These are phyloP conservation scores for Blennius ocellaris DNA, from an alignment of 2,113 vertebrate species.

Conservation along the genomic window DNA sequence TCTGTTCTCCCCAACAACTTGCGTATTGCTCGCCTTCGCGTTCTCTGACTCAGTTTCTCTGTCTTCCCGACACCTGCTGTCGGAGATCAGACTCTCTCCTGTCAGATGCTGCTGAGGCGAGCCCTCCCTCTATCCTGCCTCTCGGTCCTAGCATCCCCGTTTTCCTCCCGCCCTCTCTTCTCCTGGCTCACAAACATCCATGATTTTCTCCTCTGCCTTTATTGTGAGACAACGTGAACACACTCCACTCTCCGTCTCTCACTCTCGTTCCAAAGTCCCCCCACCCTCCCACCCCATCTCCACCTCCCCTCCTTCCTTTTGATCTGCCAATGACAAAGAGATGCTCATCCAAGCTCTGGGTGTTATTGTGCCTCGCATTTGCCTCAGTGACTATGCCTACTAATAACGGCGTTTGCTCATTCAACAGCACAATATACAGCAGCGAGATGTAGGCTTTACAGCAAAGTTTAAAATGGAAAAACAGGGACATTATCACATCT, in stretches of 20 bases:
- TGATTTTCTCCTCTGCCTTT: constrained; percentile 33
- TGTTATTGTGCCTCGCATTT: constrained; percentile 36
- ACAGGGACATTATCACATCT: constrained; percentile 27
- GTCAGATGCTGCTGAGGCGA: constrained; percentile 71
- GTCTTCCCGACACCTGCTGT: constrained; percentile 73
- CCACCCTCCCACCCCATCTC: constrained; percentile 30
- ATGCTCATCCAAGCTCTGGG: constrained; percentile 28
- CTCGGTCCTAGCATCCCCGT: constrained; percentile 13
- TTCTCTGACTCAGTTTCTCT: constrained; percentile 56
- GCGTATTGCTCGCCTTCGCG: constrained; percentile 36
- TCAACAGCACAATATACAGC: constrained; percentile 25
- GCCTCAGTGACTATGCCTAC: constrained; percentile 11
- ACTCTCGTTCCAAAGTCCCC: neutral
- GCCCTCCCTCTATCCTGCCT: constrained; percentile 61
- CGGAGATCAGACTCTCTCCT: constrained; percentile 63
- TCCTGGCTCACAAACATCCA: constrained; percentile 21
- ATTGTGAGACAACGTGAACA: constrained; percentile 32
- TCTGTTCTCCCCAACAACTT: constrained; percentile 51
- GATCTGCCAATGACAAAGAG: constrained; percentile 40
- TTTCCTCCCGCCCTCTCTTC: constrained; percentile 29
- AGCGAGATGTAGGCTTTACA: constrained; percentile 32
- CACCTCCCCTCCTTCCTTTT: constrained; percentile 48
- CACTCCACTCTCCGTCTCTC: constrained; percentile 25
- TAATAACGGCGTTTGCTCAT: constrained; percentile 30
- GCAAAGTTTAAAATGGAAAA: constrained; percentile 27